A percentile compares a stretch with the other conserved stretches of the same genome.
These are phyloP conservation scores for Panagrolaimus sp. DNA, from an alignment of 1,140 invertebrate genomes.

Conservation along the genomic window DNA sequence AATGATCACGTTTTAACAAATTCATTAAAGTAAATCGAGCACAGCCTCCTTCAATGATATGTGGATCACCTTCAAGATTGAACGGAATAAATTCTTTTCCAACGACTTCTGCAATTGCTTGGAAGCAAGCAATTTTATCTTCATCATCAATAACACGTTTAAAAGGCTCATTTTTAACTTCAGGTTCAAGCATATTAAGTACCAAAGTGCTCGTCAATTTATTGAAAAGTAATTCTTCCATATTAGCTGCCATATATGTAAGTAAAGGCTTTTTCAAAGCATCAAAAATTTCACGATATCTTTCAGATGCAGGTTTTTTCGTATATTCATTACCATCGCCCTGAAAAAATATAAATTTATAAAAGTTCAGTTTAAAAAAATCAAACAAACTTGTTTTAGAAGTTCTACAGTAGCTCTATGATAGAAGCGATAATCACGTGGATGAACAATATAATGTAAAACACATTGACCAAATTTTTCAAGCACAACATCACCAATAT, in stretches of 20 bases:
- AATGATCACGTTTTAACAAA: conserved; percentile 30
- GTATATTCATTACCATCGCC: conserved; percentile 38
- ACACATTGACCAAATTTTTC: conserved; percentile 62
- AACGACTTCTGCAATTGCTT: conserved; percentile 41
- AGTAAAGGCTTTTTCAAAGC: conserved; percentile 27
- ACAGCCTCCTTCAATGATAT: conserved; percentile 31
- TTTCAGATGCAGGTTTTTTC: conserved; percentile 22
- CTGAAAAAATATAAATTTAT: conserved; percentile 19
- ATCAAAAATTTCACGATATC: conserved; percentile 40
- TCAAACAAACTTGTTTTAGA: conserved; percentile 13
- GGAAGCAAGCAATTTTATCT: conserved; percentile 35
- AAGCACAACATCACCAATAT: conserved; percentile 61
- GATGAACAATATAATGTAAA: conserved; percentile 75
- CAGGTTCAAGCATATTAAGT: conserved; percentile 31
- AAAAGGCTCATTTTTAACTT: conserved; percentile 27
- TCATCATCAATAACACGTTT: conserved; percentile 26
- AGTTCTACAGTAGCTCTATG: conserved; percentile 32
- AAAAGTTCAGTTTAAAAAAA: too few species aligned
- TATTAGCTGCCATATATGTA: conserved; percentile 42
- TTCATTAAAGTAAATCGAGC: conserved; percentile 40
- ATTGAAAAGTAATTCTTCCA: conserved; percentile 39
- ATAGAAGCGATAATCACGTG: conserved; percentile 64
- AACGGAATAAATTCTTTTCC: conserved; percentile 44
- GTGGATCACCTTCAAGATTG: conserved; percentile 20
- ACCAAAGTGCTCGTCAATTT: conserved; percentile 38